Evolutionary conservation across 2,113 vertebrate species (phyloP).

Genomic region (Melanocharis versteri): DNA sequence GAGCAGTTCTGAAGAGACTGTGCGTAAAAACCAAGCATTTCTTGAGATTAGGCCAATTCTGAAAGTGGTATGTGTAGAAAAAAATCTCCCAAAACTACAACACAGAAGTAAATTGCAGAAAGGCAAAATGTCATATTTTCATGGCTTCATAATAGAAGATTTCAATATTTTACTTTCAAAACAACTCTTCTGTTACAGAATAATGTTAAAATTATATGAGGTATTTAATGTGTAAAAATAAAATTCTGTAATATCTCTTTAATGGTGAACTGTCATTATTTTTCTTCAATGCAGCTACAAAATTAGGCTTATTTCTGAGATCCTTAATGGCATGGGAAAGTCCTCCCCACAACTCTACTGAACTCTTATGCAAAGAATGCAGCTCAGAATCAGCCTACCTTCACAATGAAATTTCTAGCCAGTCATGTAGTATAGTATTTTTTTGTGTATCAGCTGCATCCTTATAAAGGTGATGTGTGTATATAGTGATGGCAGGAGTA

Average conservation of each 20-base stretch:
- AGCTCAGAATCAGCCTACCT: background rate
- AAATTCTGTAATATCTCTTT: background rate
- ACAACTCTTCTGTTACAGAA: background rate
- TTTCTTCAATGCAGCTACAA: background rate
- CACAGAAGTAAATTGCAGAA: background rate
- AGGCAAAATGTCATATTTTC: background rate
- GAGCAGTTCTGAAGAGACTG: background rate
- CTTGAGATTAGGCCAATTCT: background rate
- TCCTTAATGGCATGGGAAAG: background rate
- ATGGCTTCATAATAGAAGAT: background rate
- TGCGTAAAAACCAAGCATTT: background rate
- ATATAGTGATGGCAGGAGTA: background rate
- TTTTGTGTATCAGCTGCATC: background rate
- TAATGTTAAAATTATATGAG: background rate
- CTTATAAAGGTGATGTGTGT: background rate
- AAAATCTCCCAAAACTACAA: background rate
- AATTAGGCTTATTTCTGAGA: background rate
- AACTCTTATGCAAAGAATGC: background rate
- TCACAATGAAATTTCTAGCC: background rate
- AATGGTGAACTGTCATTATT: background rate
- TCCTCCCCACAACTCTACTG: background rate
- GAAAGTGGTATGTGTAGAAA: background rate
- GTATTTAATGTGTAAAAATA: background rate
- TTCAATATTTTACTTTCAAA: background rate
- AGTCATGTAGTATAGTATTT: background rate